phyloP scores from a whole-genome alignment of 2,888 invertebrate genomes.

The Lithophane socia region DNA sequence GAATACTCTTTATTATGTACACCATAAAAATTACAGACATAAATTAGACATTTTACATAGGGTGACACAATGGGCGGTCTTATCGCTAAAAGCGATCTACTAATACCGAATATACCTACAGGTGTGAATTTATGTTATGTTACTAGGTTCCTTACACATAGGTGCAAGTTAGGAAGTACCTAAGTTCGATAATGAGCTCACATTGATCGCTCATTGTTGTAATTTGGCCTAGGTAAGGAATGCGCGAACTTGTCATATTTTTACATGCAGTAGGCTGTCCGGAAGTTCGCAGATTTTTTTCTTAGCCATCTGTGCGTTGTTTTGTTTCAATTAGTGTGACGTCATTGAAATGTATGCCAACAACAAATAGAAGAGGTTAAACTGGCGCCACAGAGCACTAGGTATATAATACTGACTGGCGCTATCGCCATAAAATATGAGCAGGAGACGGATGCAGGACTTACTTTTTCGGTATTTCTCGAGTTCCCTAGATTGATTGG shows the following conservation, averaged over 20 bases:
- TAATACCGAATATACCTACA: no score
- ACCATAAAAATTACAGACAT: no score
- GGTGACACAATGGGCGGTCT: no score
- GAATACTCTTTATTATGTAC: no score
- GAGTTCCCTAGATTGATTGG: neutral
- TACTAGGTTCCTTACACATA: no score
- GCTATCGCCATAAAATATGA: neutral
- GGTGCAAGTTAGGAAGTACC: neutral
- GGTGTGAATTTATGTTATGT: no score
- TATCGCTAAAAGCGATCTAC: no score
- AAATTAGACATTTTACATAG: no score
- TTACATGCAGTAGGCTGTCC: conserved; percentile 34
- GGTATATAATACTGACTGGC: neutral
- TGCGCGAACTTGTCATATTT: conserved; percentile 8
- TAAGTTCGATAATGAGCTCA: neutral
- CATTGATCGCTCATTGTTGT: neutral
- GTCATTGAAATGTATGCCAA: neutral
- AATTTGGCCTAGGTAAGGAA: neutral
- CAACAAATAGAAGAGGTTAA: neutral
- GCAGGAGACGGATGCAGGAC: neutral
- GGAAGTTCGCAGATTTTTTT: conserved; percentile 30
- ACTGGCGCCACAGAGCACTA: neutral
- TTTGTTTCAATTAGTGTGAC: neutral
- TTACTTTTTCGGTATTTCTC: neutral
- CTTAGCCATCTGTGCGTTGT: neutral